These are phyloP conservation scores for Phaetusa simplex DNA, from an alignment of 2,113 vertebrate genomes.

Conservation along the genomic window DNA sequence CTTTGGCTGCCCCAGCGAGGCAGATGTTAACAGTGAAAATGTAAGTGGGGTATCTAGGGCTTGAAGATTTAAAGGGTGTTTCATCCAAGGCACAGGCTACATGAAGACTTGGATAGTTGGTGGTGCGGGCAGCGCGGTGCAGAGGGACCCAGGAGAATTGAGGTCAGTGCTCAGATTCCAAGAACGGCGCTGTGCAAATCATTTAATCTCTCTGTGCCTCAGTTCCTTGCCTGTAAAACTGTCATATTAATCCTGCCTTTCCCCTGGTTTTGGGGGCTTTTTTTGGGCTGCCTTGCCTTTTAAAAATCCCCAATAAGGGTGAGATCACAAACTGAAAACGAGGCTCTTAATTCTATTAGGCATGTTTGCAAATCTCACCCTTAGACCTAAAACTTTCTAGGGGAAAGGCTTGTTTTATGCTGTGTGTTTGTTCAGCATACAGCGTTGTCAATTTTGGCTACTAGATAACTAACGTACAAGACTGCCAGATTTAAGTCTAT, in stretches of 20 bases:
- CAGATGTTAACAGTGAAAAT: slow-evolving; percentile 93
- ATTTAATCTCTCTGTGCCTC: neutral
- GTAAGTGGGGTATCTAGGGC: slow-evolving; percentile 73
- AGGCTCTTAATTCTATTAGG: neutral
- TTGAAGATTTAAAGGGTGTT: neutral
- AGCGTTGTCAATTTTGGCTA: neutral
- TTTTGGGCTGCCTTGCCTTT: neutral
- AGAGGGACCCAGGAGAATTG: neutral
- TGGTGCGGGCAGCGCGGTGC: rapidly evolving
- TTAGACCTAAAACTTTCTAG: neutral
- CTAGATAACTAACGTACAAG: neutral
- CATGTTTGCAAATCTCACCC: neutral
- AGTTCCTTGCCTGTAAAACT: neutral
- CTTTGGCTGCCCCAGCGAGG: slow-evolving; percentile 94
- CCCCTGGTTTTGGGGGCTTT: neutral
- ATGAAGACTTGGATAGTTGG: neutral
- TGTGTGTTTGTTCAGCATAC: neutral
- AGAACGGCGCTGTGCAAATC: neutral
- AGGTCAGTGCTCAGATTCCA: neutral
- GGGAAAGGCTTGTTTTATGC: neutral
- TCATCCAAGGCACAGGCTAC: neutral
- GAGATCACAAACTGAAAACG: neutral
- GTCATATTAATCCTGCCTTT: neutral
- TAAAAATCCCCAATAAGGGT: neutral
- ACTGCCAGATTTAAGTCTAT: neutral